phyloP scores from a whole-genome alignment of 2,797 vertebrate species.

The Lutjanus campechanus region DNA sequence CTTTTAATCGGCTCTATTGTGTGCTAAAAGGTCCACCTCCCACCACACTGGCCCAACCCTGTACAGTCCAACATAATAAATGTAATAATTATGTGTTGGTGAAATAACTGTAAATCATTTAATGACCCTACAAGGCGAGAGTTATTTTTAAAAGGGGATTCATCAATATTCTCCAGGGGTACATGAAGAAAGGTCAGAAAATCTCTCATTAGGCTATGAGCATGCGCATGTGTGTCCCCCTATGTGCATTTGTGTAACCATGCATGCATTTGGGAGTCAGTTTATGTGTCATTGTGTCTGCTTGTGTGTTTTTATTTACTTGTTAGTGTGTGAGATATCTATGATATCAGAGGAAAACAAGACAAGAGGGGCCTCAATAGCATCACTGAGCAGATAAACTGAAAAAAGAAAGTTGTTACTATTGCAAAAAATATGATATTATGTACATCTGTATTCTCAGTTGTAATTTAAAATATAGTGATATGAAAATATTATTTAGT shows the following conservation, averaged over 20 bases:
- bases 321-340: conserved; percentile 1
- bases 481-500: too few species aligned
- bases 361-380: background rate
- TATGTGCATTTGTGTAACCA: conserved; percentile 47
- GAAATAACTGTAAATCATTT: conserved; percentile 88
- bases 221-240: conserved; percentile 53
- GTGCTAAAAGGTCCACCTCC: conserved; percentile 66
- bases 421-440: background rate
- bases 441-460: background rate
- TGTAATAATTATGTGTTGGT: conserved; percentile 83
- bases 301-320: conserved; percentile 35
- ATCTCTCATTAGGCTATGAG: conserved; percentile 82
- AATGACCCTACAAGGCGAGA: conserved; percentile 84
- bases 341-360: conserved; percentile 13
- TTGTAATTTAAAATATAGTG: background rate
- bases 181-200: conserved; percentile 84
- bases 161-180: conserved; percentile 87
- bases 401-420: background rate
- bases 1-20: conserved; percentile 58
- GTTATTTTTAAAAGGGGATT: conserved; percentile 88
- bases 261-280: conserved; percentile 43
- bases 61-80: conserved; percentile 81
- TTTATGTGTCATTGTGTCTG: conserved; percentile 51
- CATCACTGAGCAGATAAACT: background rate
- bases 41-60: conserved; percentile 59